A percentile compares a stretch with the other conserved stretches of the same genome.
phyloP scores from a whole-genome alignment of 2,113 vertebrate species.

The Psephotus haematonotus region DNA sequence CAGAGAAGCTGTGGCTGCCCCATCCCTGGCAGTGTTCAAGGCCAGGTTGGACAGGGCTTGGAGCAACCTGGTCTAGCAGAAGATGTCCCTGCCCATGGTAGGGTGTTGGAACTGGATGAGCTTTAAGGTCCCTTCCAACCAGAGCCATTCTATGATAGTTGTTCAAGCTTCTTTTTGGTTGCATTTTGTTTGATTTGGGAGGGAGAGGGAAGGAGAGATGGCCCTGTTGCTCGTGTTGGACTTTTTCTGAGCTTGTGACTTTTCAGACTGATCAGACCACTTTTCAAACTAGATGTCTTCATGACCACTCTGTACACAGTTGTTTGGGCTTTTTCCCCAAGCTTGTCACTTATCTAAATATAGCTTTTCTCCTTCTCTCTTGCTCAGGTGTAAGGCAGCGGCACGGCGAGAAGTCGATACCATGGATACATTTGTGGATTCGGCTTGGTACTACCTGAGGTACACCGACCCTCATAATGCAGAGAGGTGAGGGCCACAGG shows the following conservation, averaged over 20 bases:
- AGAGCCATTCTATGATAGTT: neutral
- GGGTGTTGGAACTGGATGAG: neutral
- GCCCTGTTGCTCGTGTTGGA: neutral
- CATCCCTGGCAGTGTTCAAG: neutral
- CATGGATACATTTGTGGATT: slow-evolving; percentile 98
- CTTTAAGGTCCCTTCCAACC: neutral
- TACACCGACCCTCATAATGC: slow-evolving; percentile 89
- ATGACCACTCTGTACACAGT: rapidly evolving
- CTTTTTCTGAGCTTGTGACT: neutral
- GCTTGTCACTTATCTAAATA: neutral
- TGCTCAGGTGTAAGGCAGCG: slow-evolving; percentile 83
- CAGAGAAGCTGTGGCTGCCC: neutral
- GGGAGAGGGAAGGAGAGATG: neutral
- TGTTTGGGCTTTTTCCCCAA: neutral
- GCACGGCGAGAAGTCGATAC: slow-evolving; percentile 91
- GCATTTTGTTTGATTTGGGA: neutral
- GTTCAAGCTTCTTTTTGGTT: neutral
- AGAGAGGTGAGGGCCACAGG: slow-evolving; percentile 76
- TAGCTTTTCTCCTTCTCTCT: neutral
- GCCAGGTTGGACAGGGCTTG: neutral
- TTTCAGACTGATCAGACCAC: neutral
- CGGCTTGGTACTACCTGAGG: slow-evolving; percentile 94
- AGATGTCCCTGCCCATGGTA: too few relatives aligned
- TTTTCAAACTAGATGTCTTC: neutral
- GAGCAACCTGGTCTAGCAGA: too few relatives aligned